Base-by-base conservation (phyloP, 2,113 vertebrate genomes). In the Synodontis membranacea region DNA sequence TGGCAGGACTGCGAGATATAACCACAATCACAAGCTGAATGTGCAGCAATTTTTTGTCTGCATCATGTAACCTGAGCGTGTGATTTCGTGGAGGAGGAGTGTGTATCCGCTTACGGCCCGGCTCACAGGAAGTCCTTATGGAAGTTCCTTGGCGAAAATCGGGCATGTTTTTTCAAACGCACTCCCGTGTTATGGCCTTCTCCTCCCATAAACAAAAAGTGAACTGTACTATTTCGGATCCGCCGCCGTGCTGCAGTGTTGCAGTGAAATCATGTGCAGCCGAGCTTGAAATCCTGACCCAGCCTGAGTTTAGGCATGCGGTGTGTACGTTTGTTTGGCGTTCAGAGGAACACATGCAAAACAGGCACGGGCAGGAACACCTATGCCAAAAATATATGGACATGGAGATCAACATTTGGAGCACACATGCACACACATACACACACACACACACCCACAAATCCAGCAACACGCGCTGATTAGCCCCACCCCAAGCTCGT, bases 401-500 rank as follows among this genome's bases (percentile, higher is more conserved):
- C 44, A 62, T 34, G n/a, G 17, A 50, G 58, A 62, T 56, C 50
- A 56, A 52, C 44, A 81, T 23, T 46, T 56, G 9, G 48, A 54
- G 19, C 46, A 58, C 58, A 39, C 28, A 9, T 3, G 46, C 15
- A 64, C 31, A 79, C 44, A 87, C 44, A 44, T 58, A 56, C 42
- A 92, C 91, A 89, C 85, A 86, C 17, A 68, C 80, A 84, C 93
- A 93, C 78, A 78, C 87, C 72, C 87, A 39, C 54, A 84, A 68
- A 54, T 28, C 62, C 48, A 86, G 31, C 52, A 56, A 70, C 54
- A 76, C 46, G 52, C 10, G 52, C 66, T 68, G 37, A 85, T 21
- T 74, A 85, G 87, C 93, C 94, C 92, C 86, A 93, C 88, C 90
- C 91, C 91, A 88, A 93, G 90, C 93, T 91, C 66, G 95, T 92